Base-by-base conservation (phyloP, 2,113 vertebrate species). In the Rhea pennata region DNA sequence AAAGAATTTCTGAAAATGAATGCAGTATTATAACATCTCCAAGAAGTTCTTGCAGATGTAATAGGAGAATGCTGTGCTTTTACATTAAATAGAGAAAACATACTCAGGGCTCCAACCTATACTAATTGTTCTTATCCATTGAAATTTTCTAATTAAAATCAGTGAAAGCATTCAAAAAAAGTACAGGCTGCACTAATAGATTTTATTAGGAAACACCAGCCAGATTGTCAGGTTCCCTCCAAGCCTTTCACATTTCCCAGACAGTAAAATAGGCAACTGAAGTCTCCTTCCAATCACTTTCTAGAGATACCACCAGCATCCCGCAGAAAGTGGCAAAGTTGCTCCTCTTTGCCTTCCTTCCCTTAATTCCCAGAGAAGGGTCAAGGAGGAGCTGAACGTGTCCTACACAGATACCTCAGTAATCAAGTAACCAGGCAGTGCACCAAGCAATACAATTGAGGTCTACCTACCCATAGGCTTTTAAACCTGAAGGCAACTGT, bases 381-480 rank as follows among this genome's bases (percentile, higher is more conserved):
- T 33, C 16, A 21, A 1, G 1, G 19, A 62, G n/a, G 4, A 48
- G 10, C 21, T 17, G 5, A 90, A 27, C 12, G 24, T 16, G n/a
- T 53, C 14, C 62, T 58, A 70, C 81, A 50, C 36, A 15, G 65
- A 46, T 46, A 39, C 50, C 82, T 58, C 71, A 8, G n/a, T 22
- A 76, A 84, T n/a, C 29, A 69, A 69, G 46, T 36, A 62, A 71
- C 16, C 2, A 70, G 9, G 1, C 4, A 61, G 13, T 39, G 7
- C 36, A 70, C 53, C 9, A 2, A 70, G 29, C 15, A 90, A 65
- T 9, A 10, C 10, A 1, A 1, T 0, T 40, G 33, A 92, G 29
- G 31, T 16, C 33, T 33, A 59, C 44, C 16, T 70, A 27, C 9
- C 8, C 0, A 0, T 0, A 82, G 22, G 11, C 23, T 59, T 85